These are phyloP conservation scores for Machaerirhynchus nigripectus DNA, from an alignment of 2,113 vertebrate species.

Conservation along the genomic window DNA sequence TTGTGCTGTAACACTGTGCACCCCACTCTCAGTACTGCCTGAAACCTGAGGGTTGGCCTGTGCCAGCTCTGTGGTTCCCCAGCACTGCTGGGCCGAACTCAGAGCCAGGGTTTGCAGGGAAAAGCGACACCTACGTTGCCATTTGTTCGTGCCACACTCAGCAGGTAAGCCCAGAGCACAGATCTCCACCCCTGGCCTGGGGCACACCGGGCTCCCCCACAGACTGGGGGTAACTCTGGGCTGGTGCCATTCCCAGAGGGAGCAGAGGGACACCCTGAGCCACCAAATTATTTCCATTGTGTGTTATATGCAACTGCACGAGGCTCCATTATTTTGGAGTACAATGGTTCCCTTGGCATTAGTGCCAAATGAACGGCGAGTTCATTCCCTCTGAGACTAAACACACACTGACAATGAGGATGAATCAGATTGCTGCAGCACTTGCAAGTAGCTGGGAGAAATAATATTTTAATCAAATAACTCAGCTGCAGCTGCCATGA, in stretches of 20 bases:
- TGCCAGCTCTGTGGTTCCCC: not conserved
- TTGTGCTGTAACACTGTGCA: too few species aligned
- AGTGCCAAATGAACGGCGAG: not conserved
- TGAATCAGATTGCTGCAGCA: not conserved
- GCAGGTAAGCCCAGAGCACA: accelerated
- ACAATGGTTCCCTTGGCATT: not conserved
- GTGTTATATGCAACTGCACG: accelerated
- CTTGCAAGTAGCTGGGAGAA: not conserved
- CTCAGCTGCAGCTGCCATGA: not conserved
- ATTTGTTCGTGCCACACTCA: not conserved
- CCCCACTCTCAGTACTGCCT: not conserved
- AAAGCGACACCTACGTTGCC: not conserved
- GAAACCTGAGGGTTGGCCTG: not conserved
- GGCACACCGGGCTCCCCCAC: accelerated
- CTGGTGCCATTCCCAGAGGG: not conserved
- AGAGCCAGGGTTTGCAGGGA: not conserved
- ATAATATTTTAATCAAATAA: slow-evolving; percentile 39
- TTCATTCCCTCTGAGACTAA: not conserved
- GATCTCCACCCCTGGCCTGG: not conserved
- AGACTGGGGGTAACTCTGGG: accelerated
- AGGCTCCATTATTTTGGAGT: not conserved
- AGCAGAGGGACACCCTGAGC: not conserved
- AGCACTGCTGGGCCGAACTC: not conserved
- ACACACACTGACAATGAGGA: not conserved
- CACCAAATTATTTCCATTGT: not conserved